phyloP scores from a whole-genome alignment of 2,797 vertebrate species.

The Cyclopterus lumpus region DNA sequence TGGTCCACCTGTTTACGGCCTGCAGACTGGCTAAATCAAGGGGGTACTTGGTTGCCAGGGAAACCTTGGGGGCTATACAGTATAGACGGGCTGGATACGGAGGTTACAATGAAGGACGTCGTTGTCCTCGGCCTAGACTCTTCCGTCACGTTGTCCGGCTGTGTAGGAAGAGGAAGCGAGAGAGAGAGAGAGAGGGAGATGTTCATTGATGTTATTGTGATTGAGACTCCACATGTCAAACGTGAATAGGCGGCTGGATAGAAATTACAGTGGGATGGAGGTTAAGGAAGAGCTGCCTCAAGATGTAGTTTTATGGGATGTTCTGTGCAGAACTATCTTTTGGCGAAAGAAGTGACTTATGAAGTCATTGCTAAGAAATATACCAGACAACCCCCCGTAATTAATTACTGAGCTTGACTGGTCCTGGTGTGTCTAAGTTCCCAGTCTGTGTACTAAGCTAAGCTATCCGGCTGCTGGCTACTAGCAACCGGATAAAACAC shows the following conservation, averaged over 20 bases:
- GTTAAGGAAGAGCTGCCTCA: neutral
- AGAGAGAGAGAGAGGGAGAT: slow-evolving; percentile 19
- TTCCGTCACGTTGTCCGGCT: slow-evolving; percentile 71
- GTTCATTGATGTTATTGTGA: slow-evolving; percentile 7
- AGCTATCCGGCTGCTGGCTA: too few relatives aligned
- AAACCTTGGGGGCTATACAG: slow-evolving; percentile 64
- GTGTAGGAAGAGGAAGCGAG: slow-evolving; percentile 28
- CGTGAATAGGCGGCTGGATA: neutral
- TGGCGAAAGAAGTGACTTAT: too few relatives aligned
- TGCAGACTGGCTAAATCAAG: slow-evolving; percentile 62
- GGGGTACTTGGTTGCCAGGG: slow-evolving; percentile 66
- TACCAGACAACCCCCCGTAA: too few relatives aligned
- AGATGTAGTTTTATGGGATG: too few relatives aligned
- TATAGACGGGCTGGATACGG: slow-evolving; percentile 80
- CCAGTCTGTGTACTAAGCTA: too few relatives aligned
- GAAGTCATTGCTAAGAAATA: too few relatives aligned
- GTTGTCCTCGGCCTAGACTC: slow-evolving; percentile 56
- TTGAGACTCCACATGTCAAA: neutral
- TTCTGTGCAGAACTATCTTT: too few relatives aligned
- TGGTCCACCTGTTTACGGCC: slow-evolving; percentile 27
- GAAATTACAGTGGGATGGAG: slow-evolving; percentile 1
- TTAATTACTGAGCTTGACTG: too few relatives aligned
- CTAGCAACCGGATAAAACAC: too few relatives aligned
- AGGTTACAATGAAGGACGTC: slow-evolving; percentile 83
- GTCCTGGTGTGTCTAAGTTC: too few relatives aligned